These are phyloP conservation scores for Tyto alba DNA, from an alignment of 2,113 vertebrate species.

Conservation along the genomic window DNA sequence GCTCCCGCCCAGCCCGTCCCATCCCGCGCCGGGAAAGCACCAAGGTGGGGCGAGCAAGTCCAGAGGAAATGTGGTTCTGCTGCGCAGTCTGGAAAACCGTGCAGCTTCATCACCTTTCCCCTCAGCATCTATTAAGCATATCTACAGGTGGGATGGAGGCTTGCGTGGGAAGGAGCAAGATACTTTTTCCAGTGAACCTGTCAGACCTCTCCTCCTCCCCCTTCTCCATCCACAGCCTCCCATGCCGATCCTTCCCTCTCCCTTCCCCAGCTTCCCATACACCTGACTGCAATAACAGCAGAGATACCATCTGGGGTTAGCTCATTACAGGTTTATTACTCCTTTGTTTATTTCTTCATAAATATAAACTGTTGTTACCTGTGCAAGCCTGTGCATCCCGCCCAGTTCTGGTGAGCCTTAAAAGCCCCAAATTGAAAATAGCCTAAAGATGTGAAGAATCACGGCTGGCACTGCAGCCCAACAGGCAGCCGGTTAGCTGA, in stretches of 20 bases:
- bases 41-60: not conserved
- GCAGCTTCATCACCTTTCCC: not conserved
- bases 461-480: rapidly evolving
- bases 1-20: not conserved
- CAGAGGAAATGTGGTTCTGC: not conserved
- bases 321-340: slow-evolving; percentile 48
- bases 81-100: not conserved
- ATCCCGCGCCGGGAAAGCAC: not conserved
- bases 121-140: not conserved
- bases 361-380: slow-evolving; percentile 49
- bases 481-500: not conserved
- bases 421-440: slow-evolving; percentile 46
- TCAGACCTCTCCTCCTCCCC: not conserved
- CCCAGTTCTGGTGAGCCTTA: not conserved
- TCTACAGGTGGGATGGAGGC: not conserved
- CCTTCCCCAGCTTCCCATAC: not conserved
- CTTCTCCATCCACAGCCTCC: not conserved
- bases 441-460: slow-evolving; percentile 11
- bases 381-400: not conserved
- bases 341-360: slow-evolving; percentile 45
- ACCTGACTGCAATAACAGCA: slow-evolving; percentile 29
- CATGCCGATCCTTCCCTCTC: not conserved
- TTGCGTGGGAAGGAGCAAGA: not conserved
- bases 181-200: not conserved
- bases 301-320: slow-evolving; percentile 56